A percentile compares a stretch with the other conserved stretches of the same genome.
phyloP scores from a whole-genome alignment of 2,113 vertebrate species.

The Phaetusa simplex region DNA sequence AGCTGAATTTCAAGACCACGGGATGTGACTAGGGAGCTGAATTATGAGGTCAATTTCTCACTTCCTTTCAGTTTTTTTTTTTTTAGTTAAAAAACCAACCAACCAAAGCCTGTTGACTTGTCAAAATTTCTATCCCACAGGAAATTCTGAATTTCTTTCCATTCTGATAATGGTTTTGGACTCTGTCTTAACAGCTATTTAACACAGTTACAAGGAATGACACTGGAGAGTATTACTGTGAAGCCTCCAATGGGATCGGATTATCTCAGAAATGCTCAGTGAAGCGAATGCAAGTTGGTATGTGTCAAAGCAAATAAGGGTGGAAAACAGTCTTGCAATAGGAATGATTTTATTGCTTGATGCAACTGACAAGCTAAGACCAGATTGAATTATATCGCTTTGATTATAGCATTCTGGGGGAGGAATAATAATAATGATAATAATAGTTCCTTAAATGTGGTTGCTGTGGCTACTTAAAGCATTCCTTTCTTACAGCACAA shows the following conservation, averaged over 20 bases:
- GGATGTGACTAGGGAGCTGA: not conserved
- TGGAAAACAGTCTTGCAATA: not conserved
- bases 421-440: not conserved
- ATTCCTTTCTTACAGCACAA: not conserved
- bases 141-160: not conserved
- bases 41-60: not conserved
- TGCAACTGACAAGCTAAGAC: not conserved
- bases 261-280: slow-evolving; percentile 82
- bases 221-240: slow-evolving; percentile 89
- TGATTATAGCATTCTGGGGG: not conserved
- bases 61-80: not conserved
- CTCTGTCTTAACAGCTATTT: slow-evolving; percentile 80
- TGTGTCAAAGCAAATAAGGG: slow-evolving; percentile 44
- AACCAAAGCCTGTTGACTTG: not conserved
- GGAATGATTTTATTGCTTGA: not conserved
- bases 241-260: slow-evolving; percentile 87
- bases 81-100: not conserved
- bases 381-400: not conserved
- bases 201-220: slow-evolving; percentile 85
- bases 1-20: not conserved
- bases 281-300: slow-evolving; percentile 84
- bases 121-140: not conserved
- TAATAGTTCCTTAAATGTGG: not conserved
- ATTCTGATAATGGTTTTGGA: slow-evolving; percentile 12
- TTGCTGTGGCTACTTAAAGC: not conserved